phyloP scores from a whole-genome alignment of 2,113 vertebrate genomes.

The Xerus inauris region DNA sequence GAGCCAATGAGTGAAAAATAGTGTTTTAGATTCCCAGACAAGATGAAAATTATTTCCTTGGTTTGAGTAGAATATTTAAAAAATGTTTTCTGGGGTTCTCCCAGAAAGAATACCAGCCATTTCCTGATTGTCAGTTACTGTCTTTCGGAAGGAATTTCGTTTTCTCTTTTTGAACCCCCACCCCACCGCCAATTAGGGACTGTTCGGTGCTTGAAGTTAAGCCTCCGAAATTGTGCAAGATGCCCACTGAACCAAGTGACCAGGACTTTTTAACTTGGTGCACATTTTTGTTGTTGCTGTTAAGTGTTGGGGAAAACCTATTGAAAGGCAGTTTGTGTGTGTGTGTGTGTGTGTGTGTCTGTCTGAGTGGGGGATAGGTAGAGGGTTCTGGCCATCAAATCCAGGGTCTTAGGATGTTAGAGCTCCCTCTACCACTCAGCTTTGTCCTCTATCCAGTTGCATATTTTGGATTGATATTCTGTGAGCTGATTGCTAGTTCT shows the following conservation, averaged over 20 bases:
- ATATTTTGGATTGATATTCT: background rate
- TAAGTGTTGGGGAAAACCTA: background rate
- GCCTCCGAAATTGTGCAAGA: background rate
- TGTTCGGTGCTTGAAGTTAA: background rate
- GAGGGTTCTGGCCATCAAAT: background rate
- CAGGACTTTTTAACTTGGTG: background rate
- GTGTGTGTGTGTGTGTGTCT: too few relatives aligned
- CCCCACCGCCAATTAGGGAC: background rate
- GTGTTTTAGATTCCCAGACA: background rate
- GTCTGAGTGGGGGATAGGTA: too few relatives aligned
- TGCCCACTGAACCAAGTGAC: background rate
- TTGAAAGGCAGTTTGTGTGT: background rate
- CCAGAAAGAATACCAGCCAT: background rate
- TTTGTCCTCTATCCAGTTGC: background rate
- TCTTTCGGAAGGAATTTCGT: background rate
- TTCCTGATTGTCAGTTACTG: background rate
- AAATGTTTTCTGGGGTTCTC: background rate
- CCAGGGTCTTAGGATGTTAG: background rate
- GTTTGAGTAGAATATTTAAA: background rate
- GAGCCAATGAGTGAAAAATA: background rate
- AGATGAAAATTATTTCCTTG: background rate
- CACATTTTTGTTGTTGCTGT: background rate
- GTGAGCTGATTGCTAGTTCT: background rate
- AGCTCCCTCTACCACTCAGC: background rate
- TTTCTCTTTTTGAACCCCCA: background rate